Evolutionary conservation across 2,888 invertebrate genomes (phyloP).

Genomic region (Drosophila ezoana): DNA sequence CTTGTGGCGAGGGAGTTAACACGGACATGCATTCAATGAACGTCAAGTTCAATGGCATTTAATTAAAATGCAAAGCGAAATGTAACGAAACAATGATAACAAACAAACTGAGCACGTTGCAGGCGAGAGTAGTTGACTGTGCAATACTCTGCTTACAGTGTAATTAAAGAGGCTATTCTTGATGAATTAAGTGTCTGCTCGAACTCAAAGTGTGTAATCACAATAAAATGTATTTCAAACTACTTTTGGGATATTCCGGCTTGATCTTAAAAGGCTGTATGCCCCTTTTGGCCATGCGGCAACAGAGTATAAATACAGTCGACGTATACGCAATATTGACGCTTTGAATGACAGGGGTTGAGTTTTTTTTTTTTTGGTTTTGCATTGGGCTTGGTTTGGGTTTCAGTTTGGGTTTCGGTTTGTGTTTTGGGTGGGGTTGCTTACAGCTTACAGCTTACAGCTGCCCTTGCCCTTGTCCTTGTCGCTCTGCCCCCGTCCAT

Average conservation of each 20-base stretch:
- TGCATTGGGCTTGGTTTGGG: background rate
- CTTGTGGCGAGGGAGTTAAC: constrained; percentile 10
- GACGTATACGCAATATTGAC: constrained; percentile 14
- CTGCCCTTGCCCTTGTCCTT: constrained; percentile 31
- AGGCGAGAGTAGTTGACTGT: constrained; percentile 5
- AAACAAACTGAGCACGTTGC: constrained; percentile 2
- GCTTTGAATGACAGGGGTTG: background rate
- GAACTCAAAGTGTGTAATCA: too few species aligned
- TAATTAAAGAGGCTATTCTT: too few species aligned
- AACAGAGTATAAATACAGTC: background rate
- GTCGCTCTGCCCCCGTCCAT: constrained; percentile 2
- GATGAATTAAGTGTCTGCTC: too few species aligned
- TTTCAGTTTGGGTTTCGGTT: background rate
- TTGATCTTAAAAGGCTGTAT: background rate
- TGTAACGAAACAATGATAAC: constrained; percentile 24
- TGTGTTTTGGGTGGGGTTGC: background rate
- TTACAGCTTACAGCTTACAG: constrained; percentile 28
- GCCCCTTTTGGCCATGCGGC: background rate
- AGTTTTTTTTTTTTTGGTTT: constrained; percentile 1
- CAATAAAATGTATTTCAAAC: too few species aligned
- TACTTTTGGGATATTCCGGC: too few species aligned
- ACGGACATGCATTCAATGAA: constrained; percentile 56
- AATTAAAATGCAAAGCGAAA: constrained; percentile 62
- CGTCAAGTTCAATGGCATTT: constrained; percentile 75
- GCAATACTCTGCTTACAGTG: background rate